Percentiles rank a stretch among this genome's conserved stretches.
phyloP scores from a whole-genome alignment of 2,888 invertebrate genomes.

The Apamea epomidion region DNA sequence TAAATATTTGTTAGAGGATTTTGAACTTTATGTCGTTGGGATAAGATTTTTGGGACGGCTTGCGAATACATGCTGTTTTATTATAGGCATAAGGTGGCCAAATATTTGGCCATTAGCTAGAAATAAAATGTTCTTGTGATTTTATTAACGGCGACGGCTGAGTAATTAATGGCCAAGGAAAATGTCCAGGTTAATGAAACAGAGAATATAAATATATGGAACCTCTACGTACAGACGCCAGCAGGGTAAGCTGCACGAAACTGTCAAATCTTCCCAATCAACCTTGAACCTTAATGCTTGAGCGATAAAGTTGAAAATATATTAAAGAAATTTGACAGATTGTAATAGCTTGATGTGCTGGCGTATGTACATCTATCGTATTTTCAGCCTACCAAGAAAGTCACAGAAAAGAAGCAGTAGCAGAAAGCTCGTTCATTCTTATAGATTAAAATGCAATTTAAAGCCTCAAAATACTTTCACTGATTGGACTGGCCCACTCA shows the following conservation, averaged over 20 bases:
- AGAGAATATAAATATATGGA: not conserved
- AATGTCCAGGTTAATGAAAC: constrained; percentile 43
- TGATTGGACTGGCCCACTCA: not conserved
- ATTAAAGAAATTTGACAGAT: too few species aligned
- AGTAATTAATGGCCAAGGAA: constrained; percentile 38
- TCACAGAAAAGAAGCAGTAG: not conserved
- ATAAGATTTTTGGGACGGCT: constrained; percentile 43
- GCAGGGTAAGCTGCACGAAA: too few species aligned
- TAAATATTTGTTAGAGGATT: constrained; percentile 52
- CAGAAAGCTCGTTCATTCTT: not conserved
- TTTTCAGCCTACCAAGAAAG: not conserved
- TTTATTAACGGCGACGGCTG: constrained; percentile 60
- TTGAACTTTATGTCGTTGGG: constrained; percentile 58
- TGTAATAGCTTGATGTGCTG: too few species aligned
- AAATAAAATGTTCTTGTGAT: constrained; percentile 68
- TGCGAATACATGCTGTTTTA: constrained; percentile 71
- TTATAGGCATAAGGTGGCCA: constrained; percentile 70
- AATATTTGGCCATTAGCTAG: constrained; percentile 84
- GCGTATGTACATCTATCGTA: not conserved
- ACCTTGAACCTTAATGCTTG: too few species aligned
- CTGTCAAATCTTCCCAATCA: too few species aligned
- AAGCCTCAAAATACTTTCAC: too few species aligned
- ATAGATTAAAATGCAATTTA: not conserved
- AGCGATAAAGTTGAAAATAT: too few species aligned
- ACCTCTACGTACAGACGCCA: not conserved